Conservation (phyloP, 2,113 vertebrate genomes). For the Corydoras sp. region DNA sequence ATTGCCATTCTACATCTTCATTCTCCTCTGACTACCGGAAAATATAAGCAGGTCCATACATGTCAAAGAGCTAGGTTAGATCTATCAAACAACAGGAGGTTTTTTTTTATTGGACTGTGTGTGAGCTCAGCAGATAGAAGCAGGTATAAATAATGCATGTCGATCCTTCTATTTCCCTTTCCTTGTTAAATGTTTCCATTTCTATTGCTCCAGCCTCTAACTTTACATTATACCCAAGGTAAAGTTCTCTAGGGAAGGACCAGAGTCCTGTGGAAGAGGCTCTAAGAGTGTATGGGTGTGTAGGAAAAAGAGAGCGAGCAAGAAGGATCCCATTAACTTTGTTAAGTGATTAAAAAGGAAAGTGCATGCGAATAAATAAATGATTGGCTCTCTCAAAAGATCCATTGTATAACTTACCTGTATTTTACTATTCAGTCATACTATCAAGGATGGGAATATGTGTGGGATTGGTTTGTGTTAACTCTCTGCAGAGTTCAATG, state of each 20-base stretch:
- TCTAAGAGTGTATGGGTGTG: too few species aligned
- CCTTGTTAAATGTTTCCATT: slow-evolving; percentile 63
- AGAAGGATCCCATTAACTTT: slow-evolving; percentile 26
- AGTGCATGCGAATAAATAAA: slow-evolving; percentile 14
- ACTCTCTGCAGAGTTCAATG: neutral
- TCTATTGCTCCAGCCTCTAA: slow-evolving; percentile 25
- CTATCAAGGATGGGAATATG: slow-evolving; percentile 24
- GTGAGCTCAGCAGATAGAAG: slow-evolving; percentile 62
- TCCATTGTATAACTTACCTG: slow-evolving; percentile 22
- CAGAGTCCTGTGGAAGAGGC: neutral
- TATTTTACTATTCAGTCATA: slow-evolving; percentile 28
- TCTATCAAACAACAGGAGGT: slow-evolving; percentile 64
- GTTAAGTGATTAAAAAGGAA: slow-evolving; percentile 16
- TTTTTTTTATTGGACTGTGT: slow-evolving; percentile 59
- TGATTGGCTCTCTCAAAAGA: slow-evolving; percentile 14
- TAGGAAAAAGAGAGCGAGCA: neutral
- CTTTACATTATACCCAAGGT: slow-evolving; percentile 33
- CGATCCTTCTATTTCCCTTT: slow-evolving; percentile 63
- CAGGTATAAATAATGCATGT: slow-evolving; percentile 70
- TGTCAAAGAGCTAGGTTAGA: slow-evolving; percentile 62
- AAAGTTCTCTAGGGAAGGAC: slow-evolving; percentile 28
- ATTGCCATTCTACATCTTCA: slow-evolving; percentile 35
- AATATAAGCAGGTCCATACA: slow-evolving; percentile 64
- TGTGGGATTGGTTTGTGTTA: neutral
- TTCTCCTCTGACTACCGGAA: slow-evolving; percentile 44